Evolutionary conservation across 2,113 vertebrate genomes (phyloP).

Genomic region (Ochotona princeps): DNA sequence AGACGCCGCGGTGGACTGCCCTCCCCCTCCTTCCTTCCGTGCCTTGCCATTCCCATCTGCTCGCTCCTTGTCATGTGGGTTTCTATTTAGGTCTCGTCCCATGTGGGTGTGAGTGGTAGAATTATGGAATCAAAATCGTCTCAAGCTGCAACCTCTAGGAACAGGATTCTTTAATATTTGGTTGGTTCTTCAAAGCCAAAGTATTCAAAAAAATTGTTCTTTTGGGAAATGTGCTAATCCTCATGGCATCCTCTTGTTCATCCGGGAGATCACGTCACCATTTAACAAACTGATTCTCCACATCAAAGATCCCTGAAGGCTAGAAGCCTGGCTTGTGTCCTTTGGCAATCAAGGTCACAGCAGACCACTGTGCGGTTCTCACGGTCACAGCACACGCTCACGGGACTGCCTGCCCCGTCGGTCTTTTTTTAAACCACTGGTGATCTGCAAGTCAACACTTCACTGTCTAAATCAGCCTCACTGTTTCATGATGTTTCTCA

Average conservation of each 20-base stretch:
- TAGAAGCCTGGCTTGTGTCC: no score
- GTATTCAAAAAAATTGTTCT: conserved; percentile 43
- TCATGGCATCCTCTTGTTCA: background rate
- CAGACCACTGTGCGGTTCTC: background rate
- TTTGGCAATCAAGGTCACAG: no score
- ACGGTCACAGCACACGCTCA: fast-evolving
- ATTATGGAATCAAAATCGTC: conserved; percentile 36
- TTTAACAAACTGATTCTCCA: background rate
- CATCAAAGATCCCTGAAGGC: background rate
- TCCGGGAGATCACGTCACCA: background rate
- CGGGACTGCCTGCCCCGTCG: no score
- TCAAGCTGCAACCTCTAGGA: conserved; percentile 59
- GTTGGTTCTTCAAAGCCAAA: conserved; percentile 14
- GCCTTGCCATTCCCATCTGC: background rate
- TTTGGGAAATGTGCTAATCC: conserved; percentile 27
- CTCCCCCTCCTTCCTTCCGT: background rate
- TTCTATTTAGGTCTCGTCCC: background rate
- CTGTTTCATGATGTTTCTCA: background rate
- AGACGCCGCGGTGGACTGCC: background rate
- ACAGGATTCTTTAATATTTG: conserved; percentile 42
- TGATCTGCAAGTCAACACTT: background rate
- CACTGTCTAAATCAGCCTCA: background rate
- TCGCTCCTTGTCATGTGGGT: background rate
- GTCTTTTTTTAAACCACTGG: no score
- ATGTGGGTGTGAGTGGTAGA: conserved; percentile 38